Evolutionary conservation across 2,888 invertebrate species (phyloP).

Genomic region (Xanthorhoe designata): DNA sequence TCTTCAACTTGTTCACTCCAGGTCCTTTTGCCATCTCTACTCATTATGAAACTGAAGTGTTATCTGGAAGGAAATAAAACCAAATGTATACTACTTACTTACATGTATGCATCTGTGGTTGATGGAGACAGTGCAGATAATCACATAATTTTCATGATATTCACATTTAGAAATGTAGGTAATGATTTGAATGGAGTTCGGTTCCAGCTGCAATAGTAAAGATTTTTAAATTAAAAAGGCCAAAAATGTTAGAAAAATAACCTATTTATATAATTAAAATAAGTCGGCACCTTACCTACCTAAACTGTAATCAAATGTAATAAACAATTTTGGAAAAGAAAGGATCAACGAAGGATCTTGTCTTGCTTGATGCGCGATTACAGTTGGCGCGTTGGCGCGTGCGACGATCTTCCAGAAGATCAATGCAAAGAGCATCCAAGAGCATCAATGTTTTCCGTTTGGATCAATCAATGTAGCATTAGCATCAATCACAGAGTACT

Average conservation of each 20-base stretch:
- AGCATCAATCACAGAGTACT: too few relatives aligned
- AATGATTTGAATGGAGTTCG: background rate
- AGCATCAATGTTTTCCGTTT: too few relatives aligned
- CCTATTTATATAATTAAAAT: too few relatives aligned
- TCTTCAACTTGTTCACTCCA: constrained; percentile 54
- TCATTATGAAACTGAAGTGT: constrained; percentile 48
- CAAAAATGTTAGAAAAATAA: background rate
- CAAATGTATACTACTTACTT: constrained; percentile 5
- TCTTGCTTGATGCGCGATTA: too few relatives aligned
- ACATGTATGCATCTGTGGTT: constrained; percentile 1
- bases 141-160: background rate
- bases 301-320: too few relatives aligned
- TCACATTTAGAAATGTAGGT: background rate
- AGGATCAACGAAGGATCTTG: too few relatives aligned
- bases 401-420: too few relatives aligned
- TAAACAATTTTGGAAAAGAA: too few relatives aligned
- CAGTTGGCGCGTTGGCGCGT: too few relatives aligned
- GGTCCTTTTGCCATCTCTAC: constrained; percentile 51
- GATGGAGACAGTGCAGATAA: constrained; percentile 1
- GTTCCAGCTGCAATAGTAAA: constrained; percentile 4
- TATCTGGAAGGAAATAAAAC: constrained; percentile 31
- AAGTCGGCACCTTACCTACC: too few relatives aligned
- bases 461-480: too few relatives aligned
- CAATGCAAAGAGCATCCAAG: too few relatives aligned
- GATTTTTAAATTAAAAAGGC: background rate